Evolutionary conservation across 2,888 invertebrate species (phyloP).

Genomic region (Drosophila infuscata): DNA sequence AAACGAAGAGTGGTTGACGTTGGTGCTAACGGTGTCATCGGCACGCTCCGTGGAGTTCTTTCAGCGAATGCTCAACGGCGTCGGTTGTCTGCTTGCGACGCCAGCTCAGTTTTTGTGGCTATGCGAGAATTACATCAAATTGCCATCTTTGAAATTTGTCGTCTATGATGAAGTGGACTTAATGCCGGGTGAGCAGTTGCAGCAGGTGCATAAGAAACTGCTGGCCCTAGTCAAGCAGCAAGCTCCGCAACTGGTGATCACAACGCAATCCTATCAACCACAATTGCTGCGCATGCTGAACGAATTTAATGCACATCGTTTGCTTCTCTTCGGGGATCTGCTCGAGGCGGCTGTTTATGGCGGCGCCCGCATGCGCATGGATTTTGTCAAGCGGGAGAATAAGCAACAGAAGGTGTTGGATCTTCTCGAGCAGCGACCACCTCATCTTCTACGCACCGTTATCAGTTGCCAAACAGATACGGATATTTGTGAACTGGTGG

Average conservation of each 20-base stretch:
- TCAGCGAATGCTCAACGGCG: constrained; percentile 54
- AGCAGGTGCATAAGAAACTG: constrained; percentile 21
- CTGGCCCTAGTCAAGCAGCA: not conserved
- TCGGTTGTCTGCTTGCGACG: constrained; percentile 57
- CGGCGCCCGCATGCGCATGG: constrained; percentile 33
- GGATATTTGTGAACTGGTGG: constrained; percentile 46
- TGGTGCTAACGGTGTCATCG: constrained; percentile 48
- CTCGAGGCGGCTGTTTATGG: constrained; percentile 69
- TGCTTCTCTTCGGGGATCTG: constrained; percentile 61
- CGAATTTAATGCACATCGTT: constrained; percentile 26
- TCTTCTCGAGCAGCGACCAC: constrained; percentile 44
- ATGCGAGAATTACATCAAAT: constrained; percentile 10
- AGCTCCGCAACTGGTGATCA: constrained; percentile 51
- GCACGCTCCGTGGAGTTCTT: constrained; percentile 20
- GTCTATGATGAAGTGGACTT: constrained; percentile 65
- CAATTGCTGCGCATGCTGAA: constrained; percentile 25
- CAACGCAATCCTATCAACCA: constrained; percentile 33
- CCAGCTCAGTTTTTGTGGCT: constrained; percentile 57
- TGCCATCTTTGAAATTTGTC: constrained; percentile 39
- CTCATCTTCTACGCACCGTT: constrained; percentile 52
- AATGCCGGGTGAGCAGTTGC: constrained; percentile 40
- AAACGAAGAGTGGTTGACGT: constrained; percentile 28
- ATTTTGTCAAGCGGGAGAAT: not conserved
- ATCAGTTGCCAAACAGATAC: constrained; percentile 46
- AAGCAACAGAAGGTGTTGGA: constrained; percentile 38